Percentiles rank a stretch among this genome's conserved stretches.
Evolutionary conservation across 2,888 invertebrate species (phyloP).

Genomic region (Clunio marinus): DNA sequence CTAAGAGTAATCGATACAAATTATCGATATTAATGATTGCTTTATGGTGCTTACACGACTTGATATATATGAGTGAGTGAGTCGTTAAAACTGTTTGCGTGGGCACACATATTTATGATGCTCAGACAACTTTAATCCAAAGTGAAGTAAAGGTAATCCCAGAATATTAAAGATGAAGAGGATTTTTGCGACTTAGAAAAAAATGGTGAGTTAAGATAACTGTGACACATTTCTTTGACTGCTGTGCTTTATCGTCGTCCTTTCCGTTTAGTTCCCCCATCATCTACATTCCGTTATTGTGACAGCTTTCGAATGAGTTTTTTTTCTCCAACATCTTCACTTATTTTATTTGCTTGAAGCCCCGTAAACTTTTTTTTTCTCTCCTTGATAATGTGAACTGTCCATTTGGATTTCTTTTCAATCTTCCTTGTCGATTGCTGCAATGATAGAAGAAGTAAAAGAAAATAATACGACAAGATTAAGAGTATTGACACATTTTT

Average conservation of each 20-base stretch:
- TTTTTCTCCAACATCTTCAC: neutral
- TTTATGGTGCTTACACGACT: neutral
- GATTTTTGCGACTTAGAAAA: no score
- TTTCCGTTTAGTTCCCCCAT: neutral
- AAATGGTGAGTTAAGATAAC: no score
- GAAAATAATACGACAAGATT: neutral
- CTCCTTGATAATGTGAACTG: neutral
- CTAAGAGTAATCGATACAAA: neutral
- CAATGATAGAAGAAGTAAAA: neutral
- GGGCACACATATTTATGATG: no score
- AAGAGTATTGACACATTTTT: conserved; percentile 18
- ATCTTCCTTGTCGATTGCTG: neutral
- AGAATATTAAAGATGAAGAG: no score
- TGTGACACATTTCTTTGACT: no score
- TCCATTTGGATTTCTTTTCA: neutral
- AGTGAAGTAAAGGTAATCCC: no score
- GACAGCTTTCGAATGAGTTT: neutral
- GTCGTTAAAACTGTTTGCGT: no score
- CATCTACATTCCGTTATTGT: no score
- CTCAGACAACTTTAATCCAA: no score
- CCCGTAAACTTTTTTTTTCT: no score
- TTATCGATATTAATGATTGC: neutral
- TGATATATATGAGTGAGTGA: no score
- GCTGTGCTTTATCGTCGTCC: no score
- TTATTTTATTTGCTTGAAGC: neutral